Base-by-base conservation (phyloP, 2,888 invertebrate genomes). In the Muschampia plurimacula region DNA sequence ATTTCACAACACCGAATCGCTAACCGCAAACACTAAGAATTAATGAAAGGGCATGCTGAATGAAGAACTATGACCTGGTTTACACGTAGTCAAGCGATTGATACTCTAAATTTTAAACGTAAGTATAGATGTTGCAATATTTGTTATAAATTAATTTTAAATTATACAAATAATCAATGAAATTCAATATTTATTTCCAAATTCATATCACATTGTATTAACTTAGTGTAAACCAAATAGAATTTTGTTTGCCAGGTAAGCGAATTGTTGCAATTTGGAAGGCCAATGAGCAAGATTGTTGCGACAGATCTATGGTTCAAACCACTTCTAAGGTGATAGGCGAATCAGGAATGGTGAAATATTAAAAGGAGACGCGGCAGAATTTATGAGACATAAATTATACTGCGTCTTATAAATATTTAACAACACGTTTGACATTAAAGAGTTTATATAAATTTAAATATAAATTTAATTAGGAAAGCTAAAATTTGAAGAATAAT, bases 1-100 rank as follows among this genome's bases (percentile, higher is more conserved):
- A 76, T 79, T 80, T 83, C 77, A 90, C 88, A 89, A 89, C 88
- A 90, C 85, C 86, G 87, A 89, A 88, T 88, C 81, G 80, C 78
- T 89, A 80, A 80, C 74, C 74, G 78, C 81, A 87, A 82, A 81
- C 82, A 83, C 89, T 91, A 90, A 84, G 74, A 67, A 82, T 81
- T 80, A 73, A 77, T 80, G 80, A 77, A 81, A 81, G 81, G 80
- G 78, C 92, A 92, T 92, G 92, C 92, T 83, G 77, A 82, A 83
- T 82, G 81, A 82, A 68, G 67, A 41, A 62, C 15, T 46, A 68
- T 41, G 55, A 36, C 52, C 44, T 8, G n/a, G 60, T 62, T 69
- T 62, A 68, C 68, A 68, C 46, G n/a, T 62, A 44, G 6, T 12
- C 22, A 28, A 41, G 5, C 3, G n/a, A 62, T 39, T 39, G 15